Conservation (phyloP, 1,140 invertebrate genomes). For the Lordiphosa collinella region DNA sequence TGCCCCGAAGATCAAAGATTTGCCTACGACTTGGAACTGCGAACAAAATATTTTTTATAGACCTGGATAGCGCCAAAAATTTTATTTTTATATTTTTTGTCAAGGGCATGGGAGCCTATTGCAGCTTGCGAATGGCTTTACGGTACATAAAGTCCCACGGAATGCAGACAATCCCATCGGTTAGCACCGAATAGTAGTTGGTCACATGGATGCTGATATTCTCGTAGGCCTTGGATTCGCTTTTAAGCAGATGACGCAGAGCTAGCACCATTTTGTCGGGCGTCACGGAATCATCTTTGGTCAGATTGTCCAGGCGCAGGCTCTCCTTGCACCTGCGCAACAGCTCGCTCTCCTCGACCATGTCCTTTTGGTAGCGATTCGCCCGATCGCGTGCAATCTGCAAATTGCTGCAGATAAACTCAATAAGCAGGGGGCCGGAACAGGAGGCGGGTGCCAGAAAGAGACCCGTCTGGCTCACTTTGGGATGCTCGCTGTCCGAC, state of each 20-base stretch:
- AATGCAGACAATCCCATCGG: slow-evolving; percentile 86
- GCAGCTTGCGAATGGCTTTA: neutral
- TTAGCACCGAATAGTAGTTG: slow-evolving; percentile 87
- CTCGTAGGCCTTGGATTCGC: slow-evolving; percentile 66
- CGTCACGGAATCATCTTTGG: slow-evolving; percentile 93
- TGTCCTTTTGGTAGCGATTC: slow-evolving; percentile 88
- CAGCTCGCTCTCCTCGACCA: slow-evolving; percentile 86
- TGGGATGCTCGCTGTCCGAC: slow-evolving; percentile 92
- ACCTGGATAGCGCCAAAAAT: too few species aligned
- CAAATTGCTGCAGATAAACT: slow-evolving; percentile 89
- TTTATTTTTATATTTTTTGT: neutral
- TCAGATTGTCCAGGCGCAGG: slow-evolving; percentile 85
- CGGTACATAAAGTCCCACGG: slow-evolving; percentile 91
- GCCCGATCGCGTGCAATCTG: slow-evolving; percentile 85
- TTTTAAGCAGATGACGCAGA: slow-evolving; percentile 84
- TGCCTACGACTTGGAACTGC: too few species aligned
- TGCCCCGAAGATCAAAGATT: too few species aligned
- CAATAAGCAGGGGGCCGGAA: slow-evolving; percentile 89
- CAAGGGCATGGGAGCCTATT: neutral
- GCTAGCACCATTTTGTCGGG: slow-evolving; percentile 92
- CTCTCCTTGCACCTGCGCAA: slow-evolving; percentile 83
- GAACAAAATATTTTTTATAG: too few species aligned
- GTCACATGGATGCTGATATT: slow-evolving; percentile 88
- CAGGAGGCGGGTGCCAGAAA: slow-evolving; percentile 93
- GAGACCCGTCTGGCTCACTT: slow-evolving; percentile 93